Evolutionary conservation across 2,113 vertebrate genomes (phyloP), one percentile per base, ranked within the genome.

Genomic region (Otolemur garnettii): DNA sequence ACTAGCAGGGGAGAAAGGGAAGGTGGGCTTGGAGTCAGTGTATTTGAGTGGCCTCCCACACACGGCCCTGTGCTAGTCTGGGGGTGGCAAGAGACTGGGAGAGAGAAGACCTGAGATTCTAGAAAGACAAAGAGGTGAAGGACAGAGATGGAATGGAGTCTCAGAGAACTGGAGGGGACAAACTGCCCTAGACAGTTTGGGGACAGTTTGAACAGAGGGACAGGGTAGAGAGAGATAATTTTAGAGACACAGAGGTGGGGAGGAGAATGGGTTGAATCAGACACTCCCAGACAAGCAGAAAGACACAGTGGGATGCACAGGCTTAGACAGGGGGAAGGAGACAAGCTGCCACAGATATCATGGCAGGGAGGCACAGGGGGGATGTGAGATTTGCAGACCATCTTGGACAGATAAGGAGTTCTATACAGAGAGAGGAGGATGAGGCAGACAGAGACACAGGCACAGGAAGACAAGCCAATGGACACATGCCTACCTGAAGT

Each of bases 401-500:
- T 42, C 66, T 71, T 19, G 55, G 35, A 35, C 18, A 15, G 87
- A 53, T 55, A 55, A 74, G 62, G 30, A 38, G 22, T 50, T 35
- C 78, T 11, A 7, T 17, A 3, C 10, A n/a, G 62, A 86, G 22
- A 77, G 53, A n/a, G 1, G 17, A 71, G 21, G 33, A 30, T 5
- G 26, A 78, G 30, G 18, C 24, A 55, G 13, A 18, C 50, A 35
- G 15, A 35, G 18, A 77, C 42, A 69, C 21, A 4, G 1, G 38
- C 33, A 11, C 38, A 18, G 66, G 72, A 72, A 74, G 24, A 60
- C 7, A 38, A 42, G 21, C 53, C 9, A 0, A 13, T 0, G 26
- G 14, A 18, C 50, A 1, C 4, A 1, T 2, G 1, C 93, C 53
- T 89, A 98, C 98, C 97, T 98, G 94, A 98, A 98, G 94, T 98